Evolutionary conservation across 2,888 invertebrate genomes (phyloP), one percentile per base, ranked within the genome.

Genomic region (Chymomyza procnemis): DNA sequence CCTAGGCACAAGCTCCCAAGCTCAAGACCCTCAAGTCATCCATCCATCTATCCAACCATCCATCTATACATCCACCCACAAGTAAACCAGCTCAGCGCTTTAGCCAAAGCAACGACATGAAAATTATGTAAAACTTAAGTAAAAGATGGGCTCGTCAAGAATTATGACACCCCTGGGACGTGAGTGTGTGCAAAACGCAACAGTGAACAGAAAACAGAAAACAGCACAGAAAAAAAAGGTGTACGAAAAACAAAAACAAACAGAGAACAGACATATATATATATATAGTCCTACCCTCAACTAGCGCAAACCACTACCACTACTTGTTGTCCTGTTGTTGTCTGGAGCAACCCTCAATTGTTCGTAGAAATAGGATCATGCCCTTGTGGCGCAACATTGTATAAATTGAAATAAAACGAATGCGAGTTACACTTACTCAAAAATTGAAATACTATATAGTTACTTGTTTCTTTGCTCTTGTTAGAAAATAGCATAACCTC

Each of bases 111-210:
- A 83, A 85, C 89, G 75, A 84, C 83, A 86, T 86, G 86, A 88
- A 81, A 89, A 90, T 89, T 90, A 90, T 90, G 89, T 89, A 90
- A 90, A 91, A 90, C 89, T 90, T 90, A 90, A 90, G 90, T 90
- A 90, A 91, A 89, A 91, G 91, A 91, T 90, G 90, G 90, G 90
- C 90, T 90, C 88, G 89, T 90, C 90, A 89, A 85, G 88, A 90
- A 88, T 90, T 91, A 91, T 91, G 90, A 90, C 89, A 90, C 91
- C 88, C 91, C 69, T 71, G 90, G 89, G 91, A 89, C 80, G 73
- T 55, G 55, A 26, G 52, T 67, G 72, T 80, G 76, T 76, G 79
- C 73, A 76, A 73, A 80, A 78, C 73, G 73, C 78, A 75, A 74
- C 74, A 85, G 76, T 76, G 77, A 77, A 73, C 68, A 74, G 67